Base-by-base conservation (phyloP, 2,113 vertebrate species). In the Lanius ludovicianus region DNA sequence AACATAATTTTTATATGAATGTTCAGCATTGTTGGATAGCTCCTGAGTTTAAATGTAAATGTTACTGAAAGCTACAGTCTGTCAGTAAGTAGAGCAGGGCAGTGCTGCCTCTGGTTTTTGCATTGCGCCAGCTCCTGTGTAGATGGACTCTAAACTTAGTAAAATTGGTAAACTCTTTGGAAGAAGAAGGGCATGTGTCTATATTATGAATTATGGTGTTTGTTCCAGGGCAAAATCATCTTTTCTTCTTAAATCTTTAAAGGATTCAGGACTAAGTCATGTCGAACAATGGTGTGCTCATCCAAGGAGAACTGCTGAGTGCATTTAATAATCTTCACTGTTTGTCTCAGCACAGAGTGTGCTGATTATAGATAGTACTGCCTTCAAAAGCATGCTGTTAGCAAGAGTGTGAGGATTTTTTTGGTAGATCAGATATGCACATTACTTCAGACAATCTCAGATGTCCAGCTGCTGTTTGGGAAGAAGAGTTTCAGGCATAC, bases 261-360 rank as follows among this genome's bases (percentile, higher is more conserved):
- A n/a, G 56, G 63, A 63, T 93, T 93, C 39, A 70, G 70, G 63
- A 88, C 56, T 68, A 87, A 67, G 39, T 71, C 1, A 0, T 90
- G 65, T 81, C 0, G 0, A 89, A 84, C 67, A 96, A 92, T 53
- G 47, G 55, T 5, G 3, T 78, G 69, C n/a, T 94, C 33, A 73
- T 96, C 79, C 59, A 65, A 73, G 85, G 77, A 89, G 81, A 93
- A 39, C 81, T 70, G 71, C 62, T 82, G 77, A 84, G 68, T 74
- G 73, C 50, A 42, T 93, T 92, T 89, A 85, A 84, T 94, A 78
- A 82, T 88, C 73, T 86, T 93, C 76, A 42, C 37, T 96, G 75
- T 57, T 76, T 93, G 42, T 87, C 42, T 93, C 68, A 49, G 76
- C 44, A 74, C 81, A 85, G 78, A 77, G 44, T 74, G 81, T 94